A percentile compares a stretch with the other conserved stretches of the same genome.
These are phyloP conservation scores for Alethe castanea DNA, from an alignment of 2,113 vertebrate species.

Conservation along the genomic window DNA sequence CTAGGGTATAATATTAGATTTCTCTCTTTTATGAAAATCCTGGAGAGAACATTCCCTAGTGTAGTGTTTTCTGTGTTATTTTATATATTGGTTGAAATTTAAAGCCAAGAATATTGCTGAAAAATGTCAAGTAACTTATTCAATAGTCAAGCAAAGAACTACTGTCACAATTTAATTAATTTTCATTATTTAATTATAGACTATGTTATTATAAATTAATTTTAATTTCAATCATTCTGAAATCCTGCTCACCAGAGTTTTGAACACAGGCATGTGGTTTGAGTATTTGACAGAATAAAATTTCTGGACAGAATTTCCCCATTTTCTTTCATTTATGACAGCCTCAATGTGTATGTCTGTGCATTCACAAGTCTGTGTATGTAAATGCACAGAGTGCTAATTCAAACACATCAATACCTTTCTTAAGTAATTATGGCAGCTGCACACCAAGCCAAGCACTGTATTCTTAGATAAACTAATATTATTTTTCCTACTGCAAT, in stretches of 20 bases:
- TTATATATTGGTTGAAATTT: not conserved
- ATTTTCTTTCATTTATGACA: not conserved
- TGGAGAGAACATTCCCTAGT: not conserved
- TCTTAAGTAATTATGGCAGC: not conserved
- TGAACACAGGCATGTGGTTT: not conserved
- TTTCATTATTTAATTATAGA: not conserved
- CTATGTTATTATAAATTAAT: not conserved
- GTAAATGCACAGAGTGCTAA: not conserved
- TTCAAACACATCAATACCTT: not conserved
- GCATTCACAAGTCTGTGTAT: not conserved
- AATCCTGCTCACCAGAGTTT: not conserved
- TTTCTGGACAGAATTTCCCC: not conserved
- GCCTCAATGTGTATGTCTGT: not conserved
- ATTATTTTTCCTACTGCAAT: not conserved
- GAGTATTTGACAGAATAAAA: not conserved
- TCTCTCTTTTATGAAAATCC: conserved; percentile 18
- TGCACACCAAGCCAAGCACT: not conserved
- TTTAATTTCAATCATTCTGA: not conserved
- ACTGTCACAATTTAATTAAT: not conserved
- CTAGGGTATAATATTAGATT: conserved; percentile 30
- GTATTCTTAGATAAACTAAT: not conserved
- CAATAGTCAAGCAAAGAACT: not conserved
- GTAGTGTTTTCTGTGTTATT: conserved; percentile 17
- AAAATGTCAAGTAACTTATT: not conserved
- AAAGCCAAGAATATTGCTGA: not conserved